Conservation (phyloP, 92 coral and sea anemone species). For the Phymanthus crucifer region DNA sequence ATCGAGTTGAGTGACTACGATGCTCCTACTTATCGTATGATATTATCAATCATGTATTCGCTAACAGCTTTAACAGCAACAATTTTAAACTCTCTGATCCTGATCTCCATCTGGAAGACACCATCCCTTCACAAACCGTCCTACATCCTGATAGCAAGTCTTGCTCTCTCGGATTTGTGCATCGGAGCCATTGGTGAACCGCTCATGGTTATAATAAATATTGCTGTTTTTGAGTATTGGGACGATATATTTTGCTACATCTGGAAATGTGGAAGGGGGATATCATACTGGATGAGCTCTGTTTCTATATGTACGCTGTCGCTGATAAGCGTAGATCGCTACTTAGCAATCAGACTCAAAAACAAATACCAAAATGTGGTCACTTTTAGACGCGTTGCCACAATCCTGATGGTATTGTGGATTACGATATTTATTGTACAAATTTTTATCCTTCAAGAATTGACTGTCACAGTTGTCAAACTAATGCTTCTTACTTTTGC, state of each 20-base stretch:
- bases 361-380: slow-evolving; percentile 10
- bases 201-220: neutral
- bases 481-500: too few relatives aligned
- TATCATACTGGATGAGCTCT: neutral
- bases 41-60: neutral
- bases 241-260: neutral
- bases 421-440: too few relatives aligned
- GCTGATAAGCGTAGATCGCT: neutral
- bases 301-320: neutral
- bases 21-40: neutral
- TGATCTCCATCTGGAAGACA: neutral
- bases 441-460: neutral
- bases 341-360: slow-evolving; percentile 8
- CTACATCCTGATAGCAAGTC: neutral
- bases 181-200: neutral
- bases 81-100: neutral
- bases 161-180: neutral
- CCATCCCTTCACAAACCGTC: neutral
- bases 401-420: neutral
- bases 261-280: neutral
- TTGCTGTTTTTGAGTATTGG: neutral
- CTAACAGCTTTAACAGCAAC: neutral
- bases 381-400: neutral
- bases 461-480: neutral
- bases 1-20: too few relatives aligned